phyloP scores from a whole-genome alignment of 2,888 invertebrate species.

The Hypsopygia costalis region DNA sequence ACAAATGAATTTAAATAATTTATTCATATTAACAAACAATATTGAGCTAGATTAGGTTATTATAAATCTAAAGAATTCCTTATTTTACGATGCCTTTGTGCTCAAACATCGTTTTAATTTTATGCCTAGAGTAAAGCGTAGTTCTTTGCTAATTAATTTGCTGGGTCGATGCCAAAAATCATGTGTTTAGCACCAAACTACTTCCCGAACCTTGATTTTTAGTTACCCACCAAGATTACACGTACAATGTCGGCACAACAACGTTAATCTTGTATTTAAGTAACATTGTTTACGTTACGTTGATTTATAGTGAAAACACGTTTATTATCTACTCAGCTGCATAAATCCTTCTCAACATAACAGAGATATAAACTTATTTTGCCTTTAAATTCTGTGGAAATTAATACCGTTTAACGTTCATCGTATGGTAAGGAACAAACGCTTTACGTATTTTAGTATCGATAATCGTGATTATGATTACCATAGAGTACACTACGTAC shows the following conservation, averaged over 20 bases:
- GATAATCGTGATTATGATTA: no score
- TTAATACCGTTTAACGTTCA: no score
- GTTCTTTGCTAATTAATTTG: conserved; percentile 1
- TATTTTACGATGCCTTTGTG: not conserved
- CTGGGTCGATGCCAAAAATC: not conserved
- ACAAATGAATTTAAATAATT: no score
- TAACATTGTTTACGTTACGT: not conserved
- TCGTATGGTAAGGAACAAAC: no score
- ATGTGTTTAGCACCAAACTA: not conserved
- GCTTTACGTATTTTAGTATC: no score
- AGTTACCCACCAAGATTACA: not conserved
- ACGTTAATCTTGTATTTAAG: not conserved
- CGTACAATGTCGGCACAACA: not conserved
- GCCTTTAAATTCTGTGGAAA: no score
- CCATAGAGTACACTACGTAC: no score
- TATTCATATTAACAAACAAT: no score
- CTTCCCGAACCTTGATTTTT: not conserved
- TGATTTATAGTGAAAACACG: not conserved
- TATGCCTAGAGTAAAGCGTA: not conserved
- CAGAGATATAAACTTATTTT: no score
- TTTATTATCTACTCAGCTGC: no score
- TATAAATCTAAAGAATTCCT: not conserved
- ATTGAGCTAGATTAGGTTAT: no score
- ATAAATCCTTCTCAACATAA: no score
- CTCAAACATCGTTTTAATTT: not conserved